Evolutionary conservation across 2,797 vertebrate species (phyloP).

Genomic region (Rhinichthys osculus): DNA sequence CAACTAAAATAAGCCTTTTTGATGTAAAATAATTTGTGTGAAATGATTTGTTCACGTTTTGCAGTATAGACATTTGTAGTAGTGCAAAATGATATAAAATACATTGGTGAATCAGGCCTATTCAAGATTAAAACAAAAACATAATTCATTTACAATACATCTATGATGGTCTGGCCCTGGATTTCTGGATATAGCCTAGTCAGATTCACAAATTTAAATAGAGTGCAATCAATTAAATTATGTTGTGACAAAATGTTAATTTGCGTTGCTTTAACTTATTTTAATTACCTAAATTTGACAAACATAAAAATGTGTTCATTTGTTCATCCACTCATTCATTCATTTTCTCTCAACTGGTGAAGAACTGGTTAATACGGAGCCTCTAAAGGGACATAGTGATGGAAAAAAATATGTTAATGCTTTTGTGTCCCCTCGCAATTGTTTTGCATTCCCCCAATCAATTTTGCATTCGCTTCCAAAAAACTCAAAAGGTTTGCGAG

Average conservation of each 20-base stretch:
- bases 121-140: neutral
- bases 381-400: no score
- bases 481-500: neutral
- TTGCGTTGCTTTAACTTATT: neutral
- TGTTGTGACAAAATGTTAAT: neutral
- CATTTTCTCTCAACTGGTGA: no score
- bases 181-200: neutral
- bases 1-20: neutral
- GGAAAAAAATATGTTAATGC: neutral
- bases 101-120: no score
- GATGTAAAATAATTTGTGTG: neutral
- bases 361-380: no score
- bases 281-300: no score
- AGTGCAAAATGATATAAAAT: no score
- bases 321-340: no score
- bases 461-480: neutral
- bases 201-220: neutral
- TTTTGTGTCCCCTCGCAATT: neutral
- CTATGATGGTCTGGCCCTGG: neutral
- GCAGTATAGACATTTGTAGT: no score
- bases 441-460: no score
- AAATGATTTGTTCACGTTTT: neutral
- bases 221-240: neutral
- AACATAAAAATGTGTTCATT: no score
- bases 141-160: neutral